Evolutionary conservation across 2,888 invertebrate species (phyloP), one percentile per base, ranked within the genome.

Genomic region (Sinelater perroti): DNA sequence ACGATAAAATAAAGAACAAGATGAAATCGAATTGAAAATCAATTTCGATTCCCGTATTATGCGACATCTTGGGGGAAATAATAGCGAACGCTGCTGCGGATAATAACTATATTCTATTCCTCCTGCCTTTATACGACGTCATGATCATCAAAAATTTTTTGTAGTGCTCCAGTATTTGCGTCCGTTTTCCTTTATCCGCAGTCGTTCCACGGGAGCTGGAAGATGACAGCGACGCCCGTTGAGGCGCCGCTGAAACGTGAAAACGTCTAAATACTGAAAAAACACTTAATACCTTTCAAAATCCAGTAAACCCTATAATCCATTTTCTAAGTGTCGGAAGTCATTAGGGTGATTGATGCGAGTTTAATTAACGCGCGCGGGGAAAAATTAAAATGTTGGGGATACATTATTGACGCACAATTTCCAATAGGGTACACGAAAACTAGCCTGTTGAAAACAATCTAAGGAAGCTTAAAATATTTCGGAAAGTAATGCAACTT

Each of bases 381-480:
- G 35, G 35, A 26, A 54, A 54, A 54, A 45, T 44, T 46, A 30
- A 18, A 46, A 46, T 38, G 49, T 40, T 21, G 35, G 31, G 40
- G 33, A 49, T 50, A 50, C 35, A 51, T 51, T 42, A 40, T 40
- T 42, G 44, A 35, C 33, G 46, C 31, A 56, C 40, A 49, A 36
- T 58, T 52, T 58, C 47, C 52, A 53, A 36, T 46, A 14, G 52
- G 53, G 47, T 47, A 47, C 44, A 30, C 38, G 53, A 58, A 52
- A 42, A 47, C 42, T 46, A 53, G 40, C 50, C 54, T 54, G 49
- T 54, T 31, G 10, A 54, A 33, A 54, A 57, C 47, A 20, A 47
- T 51, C 57, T 21, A 42, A 52, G 52, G 26, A 46, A 59, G 53
- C 53, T 59, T 54, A 53, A 59, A 59, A n/a, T n/a, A n/a, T n/a